A percentile compares a stretch with the other conserved stretches of the same genome.
These are phyloP conservation scores for Helobdella robusta DNA, from an alignment of 2,888 invertebrate genomes.

Conservation along the genomic window DNA sequence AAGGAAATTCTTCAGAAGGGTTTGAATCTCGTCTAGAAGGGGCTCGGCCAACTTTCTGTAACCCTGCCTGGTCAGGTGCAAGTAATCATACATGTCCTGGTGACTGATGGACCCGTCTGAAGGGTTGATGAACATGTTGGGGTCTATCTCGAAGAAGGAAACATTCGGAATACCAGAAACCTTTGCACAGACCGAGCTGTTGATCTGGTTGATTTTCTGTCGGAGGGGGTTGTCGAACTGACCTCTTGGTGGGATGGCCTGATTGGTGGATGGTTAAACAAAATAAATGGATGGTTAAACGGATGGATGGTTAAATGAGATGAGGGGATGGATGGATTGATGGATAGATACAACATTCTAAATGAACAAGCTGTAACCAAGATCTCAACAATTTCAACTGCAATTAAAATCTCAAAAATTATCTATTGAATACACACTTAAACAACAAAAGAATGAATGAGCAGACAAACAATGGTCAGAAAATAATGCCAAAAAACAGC, in stretches of 20 bases:
- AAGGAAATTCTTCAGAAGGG: conserved; percentile 35
- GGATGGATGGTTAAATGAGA: no score
- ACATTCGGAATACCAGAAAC: conserved; percentile 57
- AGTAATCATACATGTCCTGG: conserved; percentile 83
- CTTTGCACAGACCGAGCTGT: conserved; percentile 62
- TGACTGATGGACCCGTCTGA: conserved; percentile 64
- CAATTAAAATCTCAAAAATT: no score
- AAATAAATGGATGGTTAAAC: no score
- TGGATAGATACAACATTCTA: no score
- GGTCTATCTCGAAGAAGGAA: conserved; percentile 69
- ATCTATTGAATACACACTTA: no score
- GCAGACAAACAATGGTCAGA: no score
- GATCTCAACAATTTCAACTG: no score
- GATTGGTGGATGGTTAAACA: no score
- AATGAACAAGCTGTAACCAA: no score
- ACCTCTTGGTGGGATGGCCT: conserved; percentile 80
- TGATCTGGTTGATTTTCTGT: conserved; percentile 67
- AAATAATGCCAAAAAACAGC: no score
- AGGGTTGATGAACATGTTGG: conserved; percentile 53
- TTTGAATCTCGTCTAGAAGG: conserved; percentile 45
- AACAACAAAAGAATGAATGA: no score
- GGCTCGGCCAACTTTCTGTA: conserved; percentile 60
- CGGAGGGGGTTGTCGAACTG: conserved; percentile 72
- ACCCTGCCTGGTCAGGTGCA: conserved; percentile 72
- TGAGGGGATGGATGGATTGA: no score